Evolutionary conservation across 1,140 invertebrate genomes (phyloP).

Genomic region (Melipona quadrifasciata): DNA sequence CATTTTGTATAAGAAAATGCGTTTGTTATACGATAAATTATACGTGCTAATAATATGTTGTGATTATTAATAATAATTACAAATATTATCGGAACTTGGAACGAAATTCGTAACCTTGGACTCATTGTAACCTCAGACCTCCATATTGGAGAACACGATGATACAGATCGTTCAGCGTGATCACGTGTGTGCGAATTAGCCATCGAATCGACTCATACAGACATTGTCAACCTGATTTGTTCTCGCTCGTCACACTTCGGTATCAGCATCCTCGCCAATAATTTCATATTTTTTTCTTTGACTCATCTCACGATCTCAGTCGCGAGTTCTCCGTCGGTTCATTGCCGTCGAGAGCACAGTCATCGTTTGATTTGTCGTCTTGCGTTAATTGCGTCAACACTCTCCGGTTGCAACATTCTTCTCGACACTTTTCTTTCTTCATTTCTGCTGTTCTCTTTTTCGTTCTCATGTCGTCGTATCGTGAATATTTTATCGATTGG

Average conservation of each 20-base stretch:
- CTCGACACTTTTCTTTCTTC: not conserved
- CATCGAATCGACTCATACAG: not conserved
- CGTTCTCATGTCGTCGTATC: constrained; percentile 12
- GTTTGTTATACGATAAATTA: too few relatives aligned
- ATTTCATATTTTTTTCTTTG: not conserved
- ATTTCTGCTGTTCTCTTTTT: not conserved
- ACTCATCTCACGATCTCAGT: not conserved
- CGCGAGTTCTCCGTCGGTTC: not conserved
- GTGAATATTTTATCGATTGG: constrained; percentile 5
- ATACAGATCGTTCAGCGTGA: constrained; percentile 3
- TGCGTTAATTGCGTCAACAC: not conserved
- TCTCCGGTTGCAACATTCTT: not conserved
- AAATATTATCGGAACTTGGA: too few relatives aligned
- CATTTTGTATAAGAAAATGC: too few relatives aligned
- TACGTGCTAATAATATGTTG: too few relatives aligned
- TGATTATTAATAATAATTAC: too few relatives aligned
- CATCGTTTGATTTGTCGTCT: constrained; percentile 12
- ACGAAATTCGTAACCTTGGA: too few relatives aligned
- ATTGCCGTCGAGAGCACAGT: not conserved
- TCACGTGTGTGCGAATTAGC: not conserved
- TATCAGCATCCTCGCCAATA: not conserved
- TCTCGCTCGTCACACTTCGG: not conserved
- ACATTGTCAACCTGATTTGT: constrained; percentile 1
- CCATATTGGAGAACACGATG: not conserved
- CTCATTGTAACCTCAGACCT: not conserved